Conservation (phyloP, 2,888 invertebrate species). For the Catocala nupta region DNA sequence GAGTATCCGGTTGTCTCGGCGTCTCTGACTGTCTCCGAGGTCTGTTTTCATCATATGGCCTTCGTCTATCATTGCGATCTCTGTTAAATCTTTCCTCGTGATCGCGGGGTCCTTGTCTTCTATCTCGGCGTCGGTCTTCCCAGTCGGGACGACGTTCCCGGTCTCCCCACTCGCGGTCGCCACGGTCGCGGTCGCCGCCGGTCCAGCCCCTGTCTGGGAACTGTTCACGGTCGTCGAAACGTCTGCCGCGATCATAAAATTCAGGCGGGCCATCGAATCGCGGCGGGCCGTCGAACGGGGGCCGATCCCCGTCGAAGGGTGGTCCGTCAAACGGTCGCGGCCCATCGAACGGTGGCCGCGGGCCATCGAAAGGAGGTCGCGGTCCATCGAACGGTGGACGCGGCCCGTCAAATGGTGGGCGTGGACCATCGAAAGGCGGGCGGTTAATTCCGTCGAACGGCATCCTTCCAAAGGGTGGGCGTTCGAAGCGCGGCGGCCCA, state of each 20-base stretch:
- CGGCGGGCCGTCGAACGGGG: conserved; percentile 54
- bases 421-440: conserved; percentile 61
- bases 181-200: conserved; percentile 65
- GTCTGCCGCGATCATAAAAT: conserved; percentile 77
- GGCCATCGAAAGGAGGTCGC: conserved; percentile 53
- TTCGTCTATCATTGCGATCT: conserved; percentile 63
- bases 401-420: conserved; percentile 69
- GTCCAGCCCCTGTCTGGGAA: conserved; percentile 76
- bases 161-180: conserved; percentile 48
- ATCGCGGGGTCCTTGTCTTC: conserved; percentile 59
- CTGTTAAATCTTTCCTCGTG: conserved; percentile 63
- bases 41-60: conserved; percentile 61
- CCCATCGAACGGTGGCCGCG: conserved; percentile 70
- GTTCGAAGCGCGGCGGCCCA: conserved; percentile 63
- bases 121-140: conserved; percentile 67
- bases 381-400: conserved; percentile 56
- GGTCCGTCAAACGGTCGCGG: conserved; percentile 62
- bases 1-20: background rate
- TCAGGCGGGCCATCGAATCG: conserved; percentile 71
- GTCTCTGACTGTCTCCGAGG: conserved; percentile 23
- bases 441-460: conserved; percentile 63
- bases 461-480: conserved; percentile 67
- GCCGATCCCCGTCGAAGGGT: conserved; percentile 57
- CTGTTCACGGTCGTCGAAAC: conserved; percentile 78
- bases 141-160: conserved; percentile 52